These are phyloP conservation scores for Paralichthys olivaceus DNA, from an alignment of 2,113 vertebrate species.

Conservation along the genomic window DNA sequence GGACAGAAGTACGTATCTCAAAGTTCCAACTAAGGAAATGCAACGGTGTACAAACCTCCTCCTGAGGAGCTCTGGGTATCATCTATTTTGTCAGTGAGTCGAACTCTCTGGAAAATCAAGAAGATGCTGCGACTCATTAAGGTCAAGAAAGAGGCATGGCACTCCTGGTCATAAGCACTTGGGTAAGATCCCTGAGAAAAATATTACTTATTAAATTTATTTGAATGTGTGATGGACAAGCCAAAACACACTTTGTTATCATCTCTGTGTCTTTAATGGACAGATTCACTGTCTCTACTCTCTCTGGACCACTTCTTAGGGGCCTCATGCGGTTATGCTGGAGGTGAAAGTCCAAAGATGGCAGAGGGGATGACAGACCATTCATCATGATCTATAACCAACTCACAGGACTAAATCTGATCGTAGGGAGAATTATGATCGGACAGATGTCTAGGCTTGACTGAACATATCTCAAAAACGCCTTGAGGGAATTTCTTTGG, in stretches of 20 bases:
- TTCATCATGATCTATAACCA: no score
- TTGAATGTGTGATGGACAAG: not conserved
- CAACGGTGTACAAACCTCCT: slow-evolving; percentile 28
- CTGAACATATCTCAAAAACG: no score
- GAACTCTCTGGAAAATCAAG: slow-evolving; percentile 25
- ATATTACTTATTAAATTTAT: not conserved
- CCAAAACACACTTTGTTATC: not conserved
- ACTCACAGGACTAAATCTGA: no score
- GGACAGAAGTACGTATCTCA: slow-evolving; percentile 53
- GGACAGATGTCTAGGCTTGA: no score
- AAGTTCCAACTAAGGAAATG: slow-evolving; percentile 53
- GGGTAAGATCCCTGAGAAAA: not conserved
- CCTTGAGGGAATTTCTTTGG: no score
- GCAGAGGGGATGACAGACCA: no score
- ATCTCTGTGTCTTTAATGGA: no score
- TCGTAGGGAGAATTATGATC: no score
- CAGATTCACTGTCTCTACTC: no score
- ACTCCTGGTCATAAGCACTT: not conserved
- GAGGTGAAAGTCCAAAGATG: no score
- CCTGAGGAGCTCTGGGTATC: slow-evolving; percentile 20
- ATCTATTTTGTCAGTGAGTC: slow-evolving; percentile 21
- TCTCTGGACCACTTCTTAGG: no score
- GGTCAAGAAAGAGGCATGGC: slow-evolving; percentile 10
- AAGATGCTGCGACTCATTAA: slow-evolving; percentile 18
- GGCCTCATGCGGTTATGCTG: no score